Evolutionary conservation across 2,797 vertebrate species (phyloP), one percentile per base, ranked within the genome.

Genomic region (Melanotaenia trifasciata): DNA sequence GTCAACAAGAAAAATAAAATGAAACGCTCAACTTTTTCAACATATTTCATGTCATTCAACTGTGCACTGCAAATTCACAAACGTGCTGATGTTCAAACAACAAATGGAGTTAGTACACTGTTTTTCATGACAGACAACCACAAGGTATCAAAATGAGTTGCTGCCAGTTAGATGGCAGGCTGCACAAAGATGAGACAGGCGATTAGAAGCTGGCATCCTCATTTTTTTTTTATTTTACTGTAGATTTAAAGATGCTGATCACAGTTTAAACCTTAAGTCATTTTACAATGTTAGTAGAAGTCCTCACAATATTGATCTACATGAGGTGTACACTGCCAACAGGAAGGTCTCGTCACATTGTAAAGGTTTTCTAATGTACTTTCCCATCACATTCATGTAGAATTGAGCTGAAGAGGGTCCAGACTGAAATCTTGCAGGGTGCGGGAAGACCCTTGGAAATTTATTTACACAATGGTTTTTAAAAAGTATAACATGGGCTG

Each of bases 1-100:
- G 77, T 78, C 84, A 85, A 58, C 2, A 53, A 75, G 65, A 3
- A 70, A 54, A 26, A 26, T 2, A 9, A 30, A 24, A 73, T 22
- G 67, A 59, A 69, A 9, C n/a, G 6, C 35, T 26, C 5, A 20
- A 1, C n/a, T 30, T 61, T n/a, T 64, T 20, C 20, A 43, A 1
- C 30, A n/a, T n/a, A 40, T 40, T 16, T 40, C 38, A 6, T 38
- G 38, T 58, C 18, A 51, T 22, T 20, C 54, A 40, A 16, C 11
- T 32, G 47, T 22, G 47, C 22, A 11, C 45, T 20, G n/a, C 50
- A 53, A 13, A 24, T 1, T 24, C 50, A 13, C 12, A 12, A 22
- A 9, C 50, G 3, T 11, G 8, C 50, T 12, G 50, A 51, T 20
- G 16, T 47, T 47, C 43, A 18, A n/a, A 47, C n/a, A 50, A n/a